Percentiles rank a stretch among this genome's conserved stretches.
These are phyloP conservation scores for Achroia grisella DNA, from an alignment of 1,140 invertebrate species.

Conservation along the genomic window DNA sequence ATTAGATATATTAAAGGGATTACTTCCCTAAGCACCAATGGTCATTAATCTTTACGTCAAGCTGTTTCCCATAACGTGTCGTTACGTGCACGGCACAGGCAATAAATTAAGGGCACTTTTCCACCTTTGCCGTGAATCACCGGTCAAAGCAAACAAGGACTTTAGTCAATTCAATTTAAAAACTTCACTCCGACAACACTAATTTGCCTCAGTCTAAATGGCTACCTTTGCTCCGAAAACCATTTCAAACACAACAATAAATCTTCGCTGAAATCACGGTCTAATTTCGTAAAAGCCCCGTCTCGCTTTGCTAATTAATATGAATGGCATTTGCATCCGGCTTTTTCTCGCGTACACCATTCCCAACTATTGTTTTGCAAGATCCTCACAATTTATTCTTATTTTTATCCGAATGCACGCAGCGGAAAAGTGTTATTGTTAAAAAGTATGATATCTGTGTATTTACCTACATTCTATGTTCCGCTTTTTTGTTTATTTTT, in stretches of 20 bases:
- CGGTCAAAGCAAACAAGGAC: constrained; percentile 39
- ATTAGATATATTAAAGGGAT: too few species aligned
- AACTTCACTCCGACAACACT: constrained; percentile 53
- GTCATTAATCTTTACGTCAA: constrained; percentile 3
- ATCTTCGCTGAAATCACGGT: constrained; percentile 71
- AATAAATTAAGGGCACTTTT: constrained; percentile 29
- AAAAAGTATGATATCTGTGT: constrained; percentile 34
- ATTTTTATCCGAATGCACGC: constrained; percentile 61
- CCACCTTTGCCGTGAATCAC: constrained; percentile 22
- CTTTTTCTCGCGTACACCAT: constrained; percentile 71
- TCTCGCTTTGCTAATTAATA: constrained; percentile 74
- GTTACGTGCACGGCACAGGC: neutral
- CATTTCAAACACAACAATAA: constrained; percentile 71
- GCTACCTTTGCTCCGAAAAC: constrained; percentile 67
- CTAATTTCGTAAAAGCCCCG: constrained; percentile 73
- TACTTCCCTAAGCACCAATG: neutral
- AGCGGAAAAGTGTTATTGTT: constrained; percentile 46
- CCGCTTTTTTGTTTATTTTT: too few species aligned
- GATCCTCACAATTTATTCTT: constrained; percentile 69
- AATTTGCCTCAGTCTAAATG: constrained; percentile 64
- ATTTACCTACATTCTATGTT: too few species aligned
- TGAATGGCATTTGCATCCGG: constrained; percentile 73
- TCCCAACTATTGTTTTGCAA: constrained; percentile 73
- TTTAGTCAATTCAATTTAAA: constrained; percentile 62
- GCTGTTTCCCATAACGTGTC: constrained; percentile 16